Conservation (phyloP, 2,888 invertebrate species). For the Lochmaea capreae region DNA sequence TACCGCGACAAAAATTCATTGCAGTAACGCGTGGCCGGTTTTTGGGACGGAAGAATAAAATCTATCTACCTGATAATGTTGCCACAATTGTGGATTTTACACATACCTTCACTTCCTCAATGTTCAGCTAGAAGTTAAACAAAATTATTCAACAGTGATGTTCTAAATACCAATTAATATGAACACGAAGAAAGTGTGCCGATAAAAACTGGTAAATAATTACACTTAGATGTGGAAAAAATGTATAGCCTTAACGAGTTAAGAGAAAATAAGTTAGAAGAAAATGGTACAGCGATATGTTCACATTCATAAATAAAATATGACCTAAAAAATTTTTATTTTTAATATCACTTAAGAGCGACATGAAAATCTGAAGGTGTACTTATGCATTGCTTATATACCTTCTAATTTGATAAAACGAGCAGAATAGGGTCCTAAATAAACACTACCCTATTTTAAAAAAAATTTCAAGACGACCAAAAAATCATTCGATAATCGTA, state of each 20-base stretch:
- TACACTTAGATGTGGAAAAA: neutral
- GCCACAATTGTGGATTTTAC: neutral
- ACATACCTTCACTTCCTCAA: neutral
- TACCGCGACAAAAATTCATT: too few species aligned
- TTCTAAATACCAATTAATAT: neutral
- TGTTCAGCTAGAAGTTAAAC: neutral
- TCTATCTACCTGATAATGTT: neutral
- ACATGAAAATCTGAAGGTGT: too few species aligned
- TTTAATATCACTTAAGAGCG: neutral
- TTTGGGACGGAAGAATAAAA: neutral
- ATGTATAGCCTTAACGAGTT: neutral
- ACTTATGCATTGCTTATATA: too few species aligned
- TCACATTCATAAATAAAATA: constrained; percentile 8
- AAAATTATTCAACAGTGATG: constrained; percentile 11
- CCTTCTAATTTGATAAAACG: neutral
- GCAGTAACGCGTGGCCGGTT: too few species aligned
- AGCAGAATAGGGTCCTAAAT: neutral
- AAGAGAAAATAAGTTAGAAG: neutral
- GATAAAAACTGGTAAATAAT: neutral
- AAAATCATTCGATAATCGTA: neutral
- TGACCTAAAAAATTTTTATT: neutral
- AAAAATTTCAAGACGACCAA: neutral
- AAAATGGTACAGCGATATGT: constrained; percentile 14
- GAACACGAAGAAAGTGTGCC: neutral
- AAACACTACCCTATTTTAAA: neutral